Evolutionary conservation across 1,140 invertebrate species (phyloP).

Genomic region (Drosophila sucinea): DNA sequence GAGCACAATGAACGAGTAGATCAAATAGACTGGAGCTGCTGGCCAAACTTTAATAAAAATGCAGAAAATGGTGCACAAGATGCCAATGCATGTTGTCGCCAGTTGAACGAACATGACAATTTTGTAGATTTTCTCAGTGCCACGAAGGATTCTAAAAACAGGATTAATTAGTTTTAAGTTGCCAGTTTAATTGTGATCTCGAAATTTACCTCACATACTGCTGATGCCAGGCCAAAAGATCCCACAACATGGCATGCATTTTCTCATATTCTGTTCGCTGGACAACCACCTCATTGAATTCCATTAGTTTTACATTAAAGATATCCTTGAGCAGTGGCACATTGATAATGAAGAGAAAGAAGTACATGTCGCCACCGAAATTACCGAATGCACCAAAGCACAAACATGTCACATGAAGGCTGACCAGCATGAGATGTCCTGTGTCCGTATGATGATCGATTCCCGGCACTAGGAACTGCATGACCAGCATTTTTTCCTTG

Average conservation of each 20-base stretch:
- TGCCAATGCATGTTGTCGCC: slow-evolving; percentile 25
- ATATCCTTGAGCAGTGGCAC: slow-evolving; percentile 60
- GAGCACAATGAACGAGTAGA: slow-evolving; percentile 40
- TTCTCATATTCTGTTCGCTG: not conserved
- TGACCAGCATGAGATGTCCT: slow-evolving; percentile 43
- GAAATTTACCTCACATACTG: slow-evolving; percentile 41
- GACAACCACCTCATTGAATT: slow-evolving; percentile 45
- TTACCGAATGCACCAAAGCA: slow-evolving; percentile 58
- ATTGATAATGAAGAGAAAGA: slow-evolving; percentile 58
- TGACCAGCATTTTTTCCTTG: slow-evolving; percentile 40
- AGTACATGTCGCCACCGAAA: slow-evolving; percentile 67
- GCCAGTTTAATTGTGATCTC: too few relatives aligned
- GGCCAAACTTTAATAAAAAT: slow-evolving; percentile 60
- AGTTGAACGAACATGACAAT: slow-evolving; percentile 57
- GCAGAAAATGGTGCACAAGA: slow-evolving; percentile 61
- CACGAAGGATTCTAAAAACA: slow-evolving; percentile 38
- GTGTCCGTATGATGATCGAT: slow-evolving; percentile 40
- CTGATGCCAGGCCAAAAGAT: slow-evolving; percentile 61
- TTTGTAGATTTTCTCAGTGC: slow-evolving; percentile 47
- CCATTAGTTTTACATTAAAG: slow-evolving; percentile 43
- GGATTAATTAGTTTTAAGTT: too few relatives aligned
- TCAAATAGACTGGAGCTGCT: slow-evolving; percentile 49
- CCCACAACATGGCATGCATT: slow-evolving; percentile 24
- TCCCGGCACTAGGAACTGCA: slow-evolving; percentile 62
- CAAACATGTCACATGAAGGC: slow-evolving; percentile 32